Percentiles rank a stretch among this genome's conserved stretches.
Conservation (phyloP, 2,797 vertebrate genomes). For the Corythornis leucogaster region DNA sequence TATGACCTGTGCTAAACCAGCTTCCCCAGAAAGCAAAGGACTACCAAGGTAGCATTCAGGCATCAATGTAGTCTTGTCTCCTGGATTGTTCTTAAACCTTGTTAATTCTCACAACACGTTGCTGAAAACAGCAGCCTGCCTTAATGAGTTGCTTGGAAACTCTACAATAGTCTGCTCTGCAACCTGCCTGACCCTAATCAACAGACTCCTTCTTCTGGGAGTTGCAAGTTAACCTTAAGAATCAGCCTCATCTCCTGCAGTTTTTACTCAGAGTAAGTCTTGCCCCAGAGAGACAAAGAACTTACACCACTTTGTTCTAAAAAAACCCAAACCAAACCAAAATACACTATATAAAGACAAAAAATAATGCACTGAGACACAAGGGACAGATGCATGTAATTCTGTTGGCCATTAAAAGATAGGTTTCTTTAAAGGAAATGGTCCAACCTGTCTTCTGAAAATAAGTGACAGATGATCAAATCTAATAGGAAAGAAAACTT, state of each 20-base stretch:
- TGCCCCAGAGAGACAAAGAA: neutral
- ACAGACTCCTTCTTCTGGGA: neutral
- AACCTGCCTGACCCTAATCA: neutral
- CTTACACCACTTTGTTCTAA: neutral
- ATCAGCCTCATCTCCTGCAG: neutral
- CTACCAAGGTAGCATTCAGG: neutral
- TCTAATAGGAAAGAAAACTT: neutral
- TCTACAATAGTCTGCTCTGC: neutral
- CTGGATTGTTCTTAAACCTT: neutral
- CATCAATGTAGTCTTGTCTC: neutral
- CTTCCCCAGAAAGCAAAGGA: neutral
- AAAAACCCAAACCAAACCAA: no score
- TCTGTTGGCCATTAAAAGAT: neutral
- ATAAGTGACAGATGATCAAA: neutral
- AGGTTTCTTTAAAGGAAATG: neutral
- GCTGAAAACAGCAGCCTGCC: neutral
- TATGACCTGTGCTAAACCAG: neutral
- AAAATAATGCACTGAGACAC: neutral
- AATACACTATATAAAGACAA: neutral
- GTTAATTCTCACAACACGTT: neutral
- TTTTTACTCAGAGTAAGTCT: neutral
- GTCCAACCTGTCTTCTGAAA: neutral
- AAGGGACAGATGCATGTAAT: neutral
- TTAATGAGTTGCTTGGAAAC: neutral
- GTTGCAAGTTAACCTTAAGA: neutral